Percentiles rank a stretch among this genome's conserved stretches.
phyloP scores from a whole-genome alignment of 1,140 invertebrate genomes.

The Theocolax elegans region DNA sequence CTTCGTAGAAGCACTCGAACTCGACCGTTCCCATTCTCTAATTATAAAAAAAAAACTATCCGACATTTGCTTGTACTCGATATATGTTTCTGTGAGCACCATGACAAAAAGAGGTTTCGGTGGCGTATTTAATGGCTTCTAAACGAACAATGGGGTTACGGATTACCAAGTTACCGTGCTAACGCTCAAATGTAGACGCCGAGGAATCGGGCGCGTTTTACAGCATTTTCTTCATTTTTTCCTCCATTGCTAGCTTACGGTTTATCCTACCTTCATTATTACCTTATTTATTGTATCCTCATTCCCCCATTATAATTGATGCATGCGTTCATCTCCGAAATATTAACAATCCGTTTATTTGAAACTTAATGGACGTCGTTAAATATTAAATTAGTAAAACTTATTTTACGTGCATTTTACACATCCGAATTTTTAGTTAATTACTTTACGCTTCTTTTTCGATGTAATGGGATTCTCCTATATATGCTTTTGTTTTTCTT shows the following conservation, averaged over 20 bases:
- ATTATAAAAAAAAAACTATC: background rate
- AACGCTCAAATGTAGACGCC: too few species aligned
- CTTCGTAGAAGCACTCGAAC: background rate
- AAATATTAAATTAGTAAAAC: too few species aligned
- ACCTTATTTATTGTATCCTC: background rate
- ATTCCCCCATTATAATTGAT: background rate
- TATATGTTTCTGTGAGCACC: background rate
- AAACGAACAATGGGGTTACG: background rate
- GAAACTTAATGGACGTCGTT: too few species aligned
- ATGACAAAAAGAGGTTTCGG: background rate
- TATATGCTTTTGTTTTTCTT: too few species aligned
- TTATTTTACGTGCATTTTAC: too few species aligned
- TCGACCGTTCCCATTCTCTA: constrained; percentile 10
- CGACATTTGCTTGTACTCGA: background rate
- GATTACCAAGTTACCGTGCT: too few species aligned
- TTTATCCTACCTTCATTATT: background rate
- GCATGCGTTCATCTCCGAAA: background rate
- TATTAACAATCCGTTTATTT: too few species aligned
- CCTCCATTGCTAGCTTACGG: background rate
- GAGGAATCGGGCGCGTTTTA: too few species aligned
- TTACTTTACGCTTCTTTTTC: too few species aligned
- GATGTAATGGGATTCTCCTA: too few species aligned
- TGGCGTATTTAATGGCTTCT: constrained; percentile 3
- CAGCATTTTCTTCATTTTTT: background rate
- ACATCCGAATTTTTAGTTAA: too few species aligned